phyloP scores from a whole-genome alignment of 2,113 vertebrate species.

The Pollachius pollachius region DNA sequence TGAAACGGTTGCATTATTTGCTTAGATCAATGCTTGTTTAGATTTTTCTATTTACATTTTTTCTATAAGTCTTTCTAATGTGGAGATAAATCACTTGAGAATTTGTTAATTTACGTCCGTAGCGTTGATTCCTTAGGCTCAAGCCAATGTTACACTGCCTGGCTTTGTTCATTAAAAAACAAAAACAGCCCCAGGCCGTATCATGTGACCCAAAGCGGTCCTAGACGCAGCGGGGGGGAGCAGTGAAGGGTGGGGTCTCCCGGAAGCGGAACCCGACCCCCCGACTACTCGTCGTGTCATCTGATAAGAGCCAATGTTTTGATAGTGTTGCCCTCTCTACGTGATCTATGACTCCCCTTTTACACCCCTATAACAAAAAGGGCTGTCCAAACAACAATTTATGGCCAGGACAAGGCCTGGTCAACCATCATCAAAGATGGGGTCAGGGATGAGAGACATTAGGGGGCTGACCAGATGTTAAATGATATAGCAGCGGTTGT shows the following conservation, averaged over 20 bases:
- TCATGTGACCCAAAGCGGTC: slow-evolving; percentile 7
- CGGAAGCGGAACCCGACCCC: slow-evolving; percentile 70
- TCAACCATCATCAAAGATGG: slow-evolving; percentile 63
- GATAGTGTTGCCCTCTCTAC: slow-evolving; percentile 69
- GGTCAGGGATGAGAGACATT: slow-evolving; percentile 46
- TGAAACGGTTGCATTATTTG: too few relatives aligned
- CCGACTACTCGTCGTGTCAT: slow-evolving; percentile 65
- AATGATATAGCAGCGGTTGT: slow-evolving; percentile 24
- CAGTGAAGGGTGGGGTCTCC: slow-evolving; percentile 17
- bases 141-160: too few relatives aligned
- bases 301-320: slow-evolving; percentile 80
- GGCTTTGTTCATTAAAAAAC: not conserved
- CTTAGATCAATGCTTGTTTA: too few relatives aligned
- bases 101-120: too few relatives aligned
- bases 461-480: slow-evolving; percentile 59
- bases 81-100: not conserved
- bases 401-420: slow-evolving; percentile 65
- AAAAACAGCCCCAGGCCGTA: not conserved
- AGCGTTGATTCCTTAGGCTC: too few relatives aligned
- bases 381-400: slow-evolving; percentile 66
- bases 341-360: slow-evolving; percentile 64
- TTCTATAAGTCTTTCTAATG: too few relatives aligned
- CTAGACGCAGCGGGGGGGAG: slow-evolving; percentile 13
- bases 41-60: too few relatives aligned
- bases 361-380: slow-evolving; percentile 68